phyloP scores from a whole-genome alignment of 1,140 invertebrate genomes.

The Leptestheria dahalacensis region DNA sequence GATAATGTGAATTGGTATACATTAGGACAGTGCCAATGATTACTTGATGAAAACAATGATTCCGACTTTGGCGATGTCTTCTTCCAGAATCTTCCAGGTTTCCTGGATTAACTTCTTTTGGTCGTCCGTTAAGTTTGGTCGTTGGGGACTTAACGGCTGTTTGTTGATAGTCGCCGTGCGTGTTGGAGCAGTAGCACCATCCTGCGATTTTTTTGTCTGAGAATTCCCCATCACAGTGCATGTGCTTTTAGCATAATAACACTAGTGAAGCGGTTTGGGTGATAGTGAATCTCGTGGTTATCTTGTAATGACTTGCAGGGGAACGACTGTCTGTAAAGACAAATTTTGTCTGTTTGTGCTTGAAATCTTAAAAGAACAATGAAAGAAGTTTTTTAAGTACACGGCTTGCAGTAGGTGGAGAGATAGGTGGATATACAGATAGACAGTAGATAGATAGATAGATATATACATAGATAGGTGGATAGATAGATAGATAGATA shows the following conservation, averaged over 20 bases:
- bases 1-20: too few species aligned
- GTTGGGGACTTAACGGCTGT: not conserved
- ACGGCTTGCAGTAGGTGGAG: too few species aligned
- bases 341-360: too few species aligned
- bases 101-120: not conserved
- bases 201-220: not conserved
- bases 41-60: slow-evolving; percentile 38
- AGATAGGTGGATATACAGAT: too few species aligned
- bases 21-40: slow-evolving; percentile 17
- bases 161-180: not conserved
- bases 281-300: too few species aligned
- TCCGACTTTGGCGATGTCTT: slow-evolving; percentile 36
- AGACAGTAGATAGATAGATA: too few species aligned
- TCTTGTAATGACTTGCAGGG: too few species aligned
- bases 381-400: too few species aligned
- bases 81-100: slow-evolving; percentile 35
- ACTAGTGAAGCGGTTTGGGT: not conserved
- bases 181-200: not conserved
- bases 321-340: too few species aligned
- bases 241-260: not conserved
- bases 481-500: too few species aligned
- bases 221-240: not conserved
- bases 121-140: not conserved
- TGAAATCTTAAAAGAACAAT: too few species aligned
- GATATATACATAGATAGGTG: too few species aligned